These are phyloP conservation scores for Pipistrellus nathusii DNA, from an alignment of 2,797 vertebrate species.

Conservation along the genomic window DNA sequence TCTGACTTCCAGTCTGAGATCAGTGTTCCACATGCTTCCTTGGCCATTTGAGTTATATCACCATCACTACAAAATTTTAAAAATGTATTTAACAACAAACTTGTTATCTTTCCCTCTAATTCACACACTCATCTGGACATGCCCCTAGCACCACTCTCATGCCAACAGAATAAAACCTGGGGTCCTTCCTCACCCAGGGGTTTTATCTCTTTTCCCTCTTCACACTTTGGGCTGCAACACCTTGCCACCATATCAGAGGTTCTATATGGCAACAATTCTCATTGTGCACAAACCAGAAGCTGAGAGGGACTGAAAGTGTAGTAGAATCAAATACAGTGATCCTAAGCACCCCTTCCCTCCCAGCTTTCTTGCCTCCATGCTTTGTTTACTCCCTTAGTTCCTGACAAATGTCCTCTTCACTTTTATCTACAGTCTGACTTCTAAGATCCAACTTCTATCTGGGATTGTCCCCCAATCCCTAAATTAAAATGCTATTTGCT, in stretches of 20 bases:
- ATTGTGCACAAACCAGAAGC: background rate
- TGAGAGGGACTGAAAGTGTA: background rate
- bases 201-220: background rate
- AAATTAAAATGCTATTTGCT: slow-evolving; percentile 21
- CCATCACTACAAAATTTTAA: background rate
- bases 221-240: background rate
- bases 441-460: background rate
- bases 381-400: background rate
- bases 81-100: background rate
- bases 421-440: background rate
- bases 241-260: background rate
- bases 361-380: background rate
- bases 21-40: background rate
- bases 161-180: background rate
- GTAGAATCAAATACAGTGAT: background rate
- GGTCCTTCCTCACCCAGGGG: background rate
- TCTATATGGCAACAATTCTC: background rate
- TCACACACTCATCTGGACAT: background rate
- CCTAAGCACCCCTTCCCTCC: too few species aligned
- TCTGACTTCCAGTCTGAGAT: background rate
- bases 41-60: background rate
- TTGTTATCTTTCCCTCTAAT: background rate
- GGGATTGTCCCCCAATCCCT: background rate
- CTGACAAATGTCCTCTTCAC: background rate
- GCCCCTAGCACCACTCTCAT: background rate